Evolutionary conservation across 2,113 vertebrate genomes (phyloP).

Genomic region (Larimichthys polyactis): DNA sequence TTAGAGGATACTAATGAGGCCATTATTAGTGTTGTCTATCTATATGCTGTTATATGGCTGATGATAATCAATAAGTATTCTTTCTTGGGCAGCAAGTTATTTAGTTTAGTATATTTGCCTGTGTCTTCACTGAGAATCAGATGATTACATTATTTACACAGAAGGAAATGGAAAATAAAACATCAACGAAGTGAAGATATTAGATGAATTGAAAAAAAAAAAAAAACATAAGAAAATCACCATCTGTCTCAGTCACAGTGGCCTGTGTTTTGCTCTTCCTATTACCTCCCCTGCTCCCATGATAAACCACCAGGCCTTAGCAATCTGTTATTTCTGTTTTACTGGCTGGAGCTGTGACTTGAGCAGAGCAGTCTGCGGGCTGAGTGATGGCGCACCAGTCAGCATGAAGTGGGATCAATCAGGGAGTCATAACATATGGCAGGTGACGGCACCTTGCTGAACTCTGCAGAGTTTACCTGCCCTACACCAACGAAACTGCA

Average conservation of each 20-base stretch:
- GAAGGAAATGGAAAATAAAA: no score
- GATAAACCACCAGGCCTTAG: constrained; percentile 13
- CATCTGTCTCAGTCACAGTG: not conserved
- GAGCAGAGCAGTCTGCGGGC: constrained; percentile 34
- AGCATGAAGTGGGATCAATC: constrained; percentile 58
- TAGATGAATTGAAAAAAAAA: not conserved
- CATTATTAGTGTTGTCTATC: not conserved
- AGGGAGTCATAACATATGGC: constrained; percentile 49
- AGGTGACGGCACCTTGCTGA: constrained; percentile 35
- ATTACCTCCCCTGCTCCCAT: not conserved
- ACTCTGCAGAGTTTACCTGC: not conserved
- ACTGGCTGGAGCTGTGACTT: constrained; percentile 27
- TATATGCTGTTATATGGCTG: not conserved
- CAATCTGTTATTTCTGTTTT: constrained; percentile 43
- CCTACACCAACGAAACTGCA: not conserved
- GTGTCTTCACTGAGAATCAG: not conserved
- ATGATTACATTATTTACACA: no score
- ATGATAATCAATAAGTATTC: not conserved
- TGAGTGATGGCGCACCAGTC: constrained; percentile 52
- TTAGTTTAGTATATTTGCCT: not conserved
- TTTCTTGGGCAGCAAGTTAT: not conserved
- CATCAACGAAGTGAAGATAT: not conserved
- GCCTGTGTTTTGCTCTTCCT: not conserved
- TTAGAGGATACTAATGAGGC: not conserved
- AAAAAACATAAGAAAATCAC: not conserved